These are phyloP conservation scores for Steinernema hermaphroditum DNA, from an alignment of 2,888 invertebrate species.

Conservation along the genomic window DNA sequence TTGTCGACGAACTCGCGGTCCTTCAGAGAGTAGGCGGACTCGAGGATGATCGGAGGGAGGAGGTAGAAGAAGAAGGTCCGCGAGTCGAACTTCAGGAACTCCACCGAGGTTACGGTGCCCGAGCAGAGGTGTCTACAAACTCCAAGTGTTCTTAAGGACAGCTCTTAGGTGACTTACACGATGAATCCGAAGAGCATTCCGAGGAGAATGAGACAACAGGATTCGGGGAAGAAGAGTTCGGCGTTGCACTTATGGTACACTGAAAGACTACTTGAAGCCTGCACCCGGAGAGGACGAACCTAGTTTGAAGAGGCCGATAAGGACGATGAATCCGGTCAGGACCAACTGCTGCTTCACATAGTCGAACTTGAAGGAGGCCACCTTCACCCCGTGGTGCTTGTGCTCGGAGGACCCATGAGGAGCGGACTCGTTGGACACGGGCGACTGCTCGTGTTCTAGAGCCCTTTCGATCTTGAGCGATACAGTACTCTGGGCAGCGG, in stretches of 20 bases:
- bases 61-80: conserved; percentile 70
- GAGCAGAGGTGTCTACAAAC: neutral
- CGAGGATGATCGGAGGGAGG: conserved; percentile 71
- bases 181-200: conserved; percentile 67
- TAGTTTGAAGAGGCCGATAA: conserved; percentile 70
- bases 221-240: conserved; percentile 58
- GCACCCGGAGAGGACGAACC: conserved; percentile 65
- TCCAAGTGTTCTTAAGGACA: neutral
- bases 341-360: conserved; percentile 68
- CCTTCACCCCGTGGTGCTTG: conserved; percentile 36
- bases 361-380: conserved; percentile 57
- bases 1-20: conserved; percentile 71
- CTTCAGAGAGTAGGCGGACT: conserved; percentile 71
- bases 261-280: conserved; percentile 37
- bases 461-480: neutral
- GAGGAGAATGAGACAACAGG: conserved; percentile 70
- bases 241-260: conserved; percentile 58
- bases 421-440: too few species aligned
- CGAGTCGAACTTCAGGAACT: conserved; percentile 67
- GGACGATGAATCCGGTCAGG: conserved; percentile 69
- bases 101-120: conserved; percentile 40
- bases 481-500: neutral
- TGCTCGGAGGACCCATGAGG: neutral
- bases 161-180: conserved; percentile 1
- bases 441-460: too few species aligned